Conservation (phyloP, 2,888 invertebrate species). For the Tupiocoris notatus region DNA sequence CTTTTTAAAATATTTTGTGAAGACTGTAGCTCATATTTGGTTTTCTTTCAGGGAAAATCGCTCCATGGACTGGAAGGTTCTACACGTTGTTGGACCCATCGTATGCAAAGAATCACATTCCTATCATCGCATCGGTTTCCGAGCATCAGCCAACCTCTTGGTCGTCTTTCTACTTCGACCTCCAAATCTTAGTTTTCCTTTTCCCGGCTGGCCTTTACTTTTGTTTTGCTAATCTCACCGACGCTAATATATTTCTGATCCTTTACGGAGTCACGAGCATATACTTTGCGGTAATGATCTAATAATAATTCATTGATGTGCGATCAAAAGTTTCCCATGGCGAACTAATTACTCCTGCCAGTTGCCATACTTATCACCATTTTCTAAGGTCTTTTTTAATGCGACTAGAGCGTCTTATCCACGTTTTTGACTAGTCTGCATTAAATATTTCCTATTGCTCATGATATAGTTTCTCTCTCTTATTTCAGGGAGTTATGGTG, state of each 20-base stretch:
- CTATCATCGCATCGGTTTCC: conserved; percentile 94
- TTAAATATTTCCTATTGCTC: background rate
- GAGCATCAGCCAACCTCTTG: conserved; percentile 99
- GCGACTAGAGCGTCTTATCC: too few relatives aligned
- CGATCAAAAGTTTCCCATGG: too few relatives aligned
- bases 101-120: conserved; percentile 98
- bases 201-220: conserved; percentile 97
- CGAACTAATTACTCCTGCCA: too few relatives aligned
- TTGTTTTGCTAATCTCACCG: conserved; percentile 90
- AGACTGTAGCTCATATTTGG: too few relatives aligned
- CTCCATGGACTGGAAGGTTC: conserved; percentile 97
- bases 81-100: conserved; percentile 95
- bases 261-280: conserved; percentile 97
- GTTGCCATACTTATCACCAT: too few relatives aligned
- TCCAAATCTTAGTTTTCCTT: conserved; percentile 91
- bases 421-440: background rate
- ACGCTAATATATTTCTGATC: conserved; percentile 96
- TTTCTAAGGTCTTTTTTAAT: too few relatives aligned
- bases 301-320: too few relatives aligned
- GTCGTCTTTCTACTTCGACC: conserved; percentile 97
- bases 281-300: conserved; percentile 95
- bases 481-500: conserved; percentile 90
- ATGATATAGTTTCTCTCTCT: background rate
- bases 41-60: conserved; percentile 70
- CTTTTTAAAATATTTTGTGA: too few relatives aligned